Percentiles rank a stretch among this genome's conserved stretches.
Conservation (phyloP, 92 coral and sea anemone genomes). For the Diadumene lineata region DNA sequence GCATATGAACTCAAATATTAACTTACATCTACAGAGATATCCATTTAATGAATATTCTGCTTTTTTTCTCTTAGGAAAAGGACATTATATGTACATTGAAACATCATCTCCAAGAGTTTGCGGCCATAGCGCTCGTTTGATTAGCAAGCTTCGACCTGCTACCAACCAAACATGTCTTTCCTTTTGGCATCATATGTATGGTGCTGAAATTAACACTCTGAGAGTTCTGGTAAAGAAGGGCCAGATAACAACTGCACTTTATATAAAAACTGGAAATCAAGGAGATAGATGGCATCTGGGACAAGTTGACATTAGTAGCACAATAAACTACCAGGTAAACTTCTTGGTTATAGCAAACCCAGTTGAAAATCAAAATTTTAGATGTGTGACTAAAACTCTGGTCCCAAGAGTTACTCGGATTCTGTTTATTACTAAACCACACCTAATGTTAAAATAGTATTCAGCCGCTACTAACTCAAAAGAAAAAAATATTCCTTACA, state of each 20-base stretch:
- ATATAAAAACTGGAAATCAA: conserved; percentile 65
- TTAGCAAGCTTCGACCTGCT: conserved; percentile 48
- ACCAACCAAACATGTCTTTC: conserved; percentile 60
- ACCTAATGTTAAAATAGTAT: background rate
- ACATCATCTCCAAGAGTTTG: background rate
- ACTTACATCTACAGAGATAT: too few relatives aligned
- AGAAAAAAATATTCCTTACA: too few relatives aligned
- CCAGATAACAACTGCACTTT: conserved; percentile 54
- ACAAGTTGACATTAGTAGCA: conserved; percentile 39
- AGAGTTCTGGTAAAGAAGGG: conserved; percentile 63
- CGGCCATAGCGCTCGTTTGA: conserved; percentile 61
- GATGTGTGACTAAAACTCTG: too few relatives aligned
- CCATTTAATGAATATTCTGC: too few relatives aligned
- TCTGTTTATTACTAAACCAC: background rate
- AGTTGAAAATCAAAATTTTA: too few relatives aligned
- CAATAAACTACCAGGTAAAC: background rate
- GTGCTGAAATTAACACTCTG: conserved; percentile 61
- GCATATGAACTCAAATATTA: too few relatives aligned
- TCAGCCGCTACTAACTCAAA: too few relatives aligned
- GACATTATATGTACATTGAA: background rate
- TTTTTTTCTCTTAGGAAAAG: background rate
- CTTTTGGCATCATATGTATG: conserved; percentile 94
- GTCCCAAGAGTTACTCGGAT: background rate
- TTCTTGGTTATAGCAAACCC: too few relatives aligned
- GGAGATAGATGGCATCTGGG: conserved; percentile 69